Conservation (phyloP, 2,797 vertebrate genomes). For the Falco biarmicus region DNA sequence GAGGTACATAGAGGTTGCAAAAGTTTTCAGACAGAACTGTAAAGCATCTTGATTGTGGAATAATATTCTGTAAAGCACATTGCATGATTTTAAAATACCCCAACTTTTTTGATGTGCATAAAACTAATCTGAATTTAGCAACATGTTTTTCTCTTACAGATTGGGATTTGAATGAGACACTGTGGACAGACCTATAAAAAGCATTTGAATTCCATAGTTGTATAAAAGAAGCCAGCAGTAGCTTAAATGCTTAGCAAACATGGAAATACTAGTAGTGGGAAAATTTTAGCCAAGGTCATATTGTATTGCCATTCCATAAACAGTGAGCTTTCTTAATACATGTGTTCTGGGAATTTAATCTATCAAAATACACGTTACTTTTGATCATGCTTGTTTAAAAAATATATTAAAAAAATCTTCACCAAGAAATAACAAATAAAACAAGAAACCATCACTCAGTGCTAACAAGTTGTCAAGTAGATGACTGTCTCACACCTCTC, state of each 20-base stretch:
- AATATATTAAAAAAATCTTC: not conserved
- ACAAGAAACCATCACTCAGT: not conserved
- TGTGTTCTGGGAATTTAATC: not conserved
- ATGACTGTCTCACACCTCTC: not conserved
- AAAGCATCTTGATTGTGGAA: constrained; percentile 12
- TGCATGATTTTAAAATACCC: constrained; percentile 40
- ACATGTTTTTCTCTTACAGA: constrained; percentile 1
- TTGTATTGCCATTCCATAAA: not conserved
- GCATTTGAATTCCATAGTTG: constrained; percentile 52
- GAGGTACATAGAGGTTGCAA: not conserved
- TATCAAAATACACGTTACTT: not conserved
- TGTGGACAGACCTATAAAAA: constrained; percentile 41
- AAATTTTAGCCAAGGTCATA: not conserved
- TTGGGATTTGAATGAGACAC: constrained; percentile 53
- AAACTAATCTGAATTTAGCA: constrained; percentile 44
- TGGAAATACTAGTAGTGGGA: not conserved
- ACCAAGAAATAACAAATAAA: not conserved
- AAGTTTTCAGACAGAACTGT: not conserved
- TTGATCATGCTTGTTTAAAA: not conserved
- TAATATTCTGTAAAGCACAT: constrained; percentile 41
- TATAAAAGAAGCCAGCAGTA: constrained; percentile 23
- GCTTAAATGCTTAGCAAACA: not conserved
- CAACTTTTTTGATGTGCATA: constrained; percentile 24
- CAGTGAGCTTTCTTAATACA: not conserved
- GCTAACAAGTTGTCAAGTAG: not conserved